A percentile compares a stretch with the other conserved stretches of the same genome.
Conservation (phyloP, 2,888 invertebrate species). For the Diloba caeruleocephala region DNA sequence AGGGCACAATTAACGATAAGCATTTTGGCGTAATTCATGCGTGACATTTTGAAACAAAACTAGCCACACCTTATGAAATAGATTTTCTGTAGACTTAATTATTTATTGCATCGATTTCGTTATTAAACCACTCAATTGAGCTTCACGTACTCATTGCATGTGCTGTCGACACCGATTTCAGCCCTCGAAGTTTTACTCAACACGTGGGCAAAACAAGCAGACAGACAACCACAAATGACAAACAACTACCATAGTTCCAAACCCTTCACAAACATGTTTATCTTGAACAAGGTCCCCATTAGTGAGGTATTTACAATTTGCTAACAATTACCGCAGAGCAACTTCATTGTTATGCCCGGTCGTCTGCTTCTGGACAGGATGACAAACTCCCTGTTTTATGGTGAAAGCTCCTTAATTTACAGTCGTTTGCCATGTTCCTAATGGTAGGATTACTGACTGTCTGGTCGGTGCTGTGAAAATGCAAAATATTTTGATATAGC, state of each 20-base stretch:
- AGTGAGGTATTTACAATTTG: slow-evolving; percentile 18
- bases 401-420: slow-evolving; percentile 47
- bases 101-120: not conserved
- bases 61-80: no score
- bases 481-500: slow-evolving; percentile 26
- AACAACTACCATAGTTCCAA: slow-evolving; percentile 9
- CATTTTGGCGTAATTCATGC: slow-evolving; percentile 20
- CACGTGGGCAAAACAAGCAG: slow-evolving; percentile 26
- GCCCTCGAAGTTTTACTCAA: slow-evolving; percentile 15
- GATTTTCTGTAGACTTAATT: no score
- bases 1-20: slow-evolving; percentile 39
- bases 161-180: slow-evolving; percentile 1
- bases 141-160: not conserved
- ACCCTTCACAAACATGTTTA: slow-evolving; percentile 22
- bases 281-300: slow-evolving; percentile 26
- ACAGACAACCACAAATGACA: slow-evolving; percentile 1
- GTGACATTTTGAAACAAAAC: slow-evolving; percentile 12
- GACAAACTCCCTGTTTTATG: slow-evolving; percentile 52
- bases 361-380: slow-evolving; percentile 27
- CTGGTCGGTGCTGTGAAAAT: slow-evolving; percentile 14
- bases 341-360: slow-evolving; percentile 9
- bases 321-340: slow-evolving; percentile 14
- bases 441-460: slow-evolving; percentile 42
- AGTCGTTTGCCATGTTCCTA: slow-evolving; percentile 33
- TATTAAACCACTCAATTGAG: not conserved